Evolutionary conservation across 2,888 invertebrate genomes (phyloP).

Genomic region (Oligia latruncula): DNA sequence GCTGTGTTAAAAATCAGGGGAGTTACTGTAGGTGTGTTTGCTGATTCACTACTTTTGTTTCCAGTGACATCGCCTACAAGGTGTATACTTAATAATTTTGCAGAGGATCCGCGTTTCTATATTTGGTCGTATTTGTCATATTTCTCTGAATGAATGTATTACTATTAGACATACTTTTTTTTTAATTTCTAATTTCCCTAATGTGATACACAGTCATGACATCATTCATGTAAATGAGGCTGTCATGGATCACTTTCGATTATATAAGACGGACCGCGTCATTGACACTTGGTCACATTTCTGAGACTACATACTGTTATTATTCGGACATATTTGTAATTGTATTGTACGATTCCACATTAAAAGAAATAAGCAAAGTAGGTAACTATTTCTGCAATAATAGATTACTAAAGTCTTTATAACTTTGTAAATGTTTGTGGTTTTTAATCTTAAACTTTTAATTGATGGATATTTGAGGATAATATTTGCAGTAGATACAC

Average conservation of each 20-base stretch:
- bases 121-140: conserved; percentile 37
- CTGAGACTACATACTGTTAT: conserved; percentile 43
- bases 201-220: conserved; percentile 61
- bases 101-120: conserved; percentile 27
- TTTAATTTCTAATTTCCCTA: no score
- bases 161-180: neutral
- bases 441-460: neutral
- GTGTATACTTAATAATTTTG: conserved; percentile 22
- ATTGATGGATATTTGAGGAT: neutral
- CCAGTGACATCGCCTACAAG: conserved; percentile 41
- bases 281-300: conserved; percentile 37
- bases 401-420: neutral
- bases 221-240: conserved; percentile 75
- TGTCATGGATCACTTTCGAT: conserved; percentile 70
- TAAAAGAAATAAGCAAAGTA: conserved; percentile 1
- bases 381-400: neutral
- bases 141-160: conserved; percentile 27
- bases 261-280: conserved; percentile 61
- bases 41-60: conserved; percentile 64
- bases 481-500: neutral
- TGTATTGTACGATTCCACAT: conserved; percentile 13
- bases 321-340: conserved; percentile 23
- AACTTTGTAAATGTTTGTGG: neutral
- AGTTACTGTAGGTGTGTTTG: conserved; percentile 54
- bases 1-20: conserved; percentile 47